Base-by-base conservation (phyloP, 2,888 invertebrate species). In the Malacosoma neustria region DNA sequence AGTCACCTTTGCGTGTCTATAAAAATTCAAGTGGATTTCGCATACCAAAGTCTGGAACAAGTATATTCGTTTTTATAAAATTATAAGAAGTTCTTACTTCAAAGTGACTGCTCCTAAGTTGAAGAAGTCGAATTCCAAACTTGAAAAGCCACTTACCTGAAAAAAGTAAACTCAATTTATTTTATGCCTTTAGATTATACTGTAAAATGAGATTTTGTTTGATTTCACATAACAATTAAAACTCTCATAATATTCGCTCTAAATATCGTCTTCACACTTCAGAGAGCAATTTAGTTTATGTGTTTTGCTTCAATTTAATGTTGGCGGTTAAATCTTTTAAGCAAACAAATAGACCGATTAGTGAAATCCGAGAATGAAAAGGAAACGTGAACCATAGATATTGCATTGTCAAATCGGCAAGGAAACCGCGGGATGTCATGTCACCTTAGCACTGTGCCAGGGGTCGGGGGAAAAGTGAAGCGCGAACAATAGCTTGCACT, bases 401-500 rank as follows among this genome's bases (percentile, higher is more conserved):
- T 51, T 55, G 54, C 55, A 49, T 44, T 51, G 58, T 51, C 54
- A 55, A 58, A 65, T 63, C 57, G 56, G 51, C 57, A 48, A 51
- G 57, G 60, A 61, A 66, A 52, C 57, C 45, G 49, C 51, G 42
- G 13, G 57, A 53, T 59, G 58, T 50, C 51, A 52, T 60, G 59
- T 61, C 66, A 63, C 55, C 49, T n/a, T n/a, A 50, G 48, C 51
- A 57, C 54, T 54, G 50, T 45, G 53, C 54, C 57, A 54, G 59
- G 52, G 50, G 51, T 22, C 9, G 22, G 22, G 64, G 65, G 66
- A 72, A 72, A 72, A 73, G 61, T 72, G 69, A 75, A 58, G 54
- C 58, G 50, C 50, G 57, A 66, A 80, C 76, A 76, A 79, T 66
- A 63, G 72, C 57, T 53, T 57, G 63, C 63, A 68, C 54, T 59